These are phyloP conservation scores for Euleptes europaea DNA, from an alignment of 2,113 vertebrate species.

Conservation along the genomic window DNA sequence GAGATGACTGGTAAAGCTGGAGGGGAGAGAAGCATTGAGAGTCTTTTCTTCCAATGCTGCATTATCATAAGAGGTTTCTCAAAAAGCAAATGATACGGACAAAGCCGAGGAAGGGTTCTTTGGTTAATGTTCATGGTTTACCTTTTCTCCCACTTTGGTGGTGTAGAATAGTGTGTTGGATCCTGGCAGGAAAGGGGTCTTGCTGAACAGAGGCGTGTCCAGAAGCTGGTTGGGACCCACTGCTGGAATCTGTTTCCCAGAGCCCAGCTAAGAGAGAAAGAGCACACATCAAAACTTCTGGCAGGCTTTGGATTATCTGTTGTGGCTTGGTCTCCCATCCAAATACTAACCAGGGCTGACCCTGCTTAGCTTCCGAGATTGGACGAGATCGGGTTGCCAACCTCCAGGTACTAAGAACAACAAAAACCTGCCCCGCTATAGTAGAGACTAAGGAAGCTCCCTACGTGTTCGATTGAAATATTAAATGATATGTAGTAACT, in stretches of 20 bases:
- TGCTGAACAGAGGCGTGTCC: slow-evolving; percentile 25
- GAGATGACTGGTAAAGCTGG: slow-evolving; percentile 69
- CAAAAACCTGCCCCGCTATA: too few relatives aligned
- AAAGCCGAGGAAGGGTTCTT: background rate
- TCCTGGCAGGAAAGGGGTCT: slow-evolving; percentile 17
- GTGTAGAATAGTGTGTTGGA: slow-evolving; percentile 21
- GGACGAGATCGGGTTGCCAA: too few relatives aligned
- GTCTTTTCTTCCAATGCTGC: background rate
- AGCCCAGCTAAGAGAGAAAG: background rate
- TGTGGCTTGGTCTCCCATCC: too few relatives aligned
- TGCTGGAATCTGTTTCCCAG: background rate
- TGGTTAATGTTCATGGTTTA: background rate
- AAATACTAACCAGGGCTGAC: too few relatives aligned
- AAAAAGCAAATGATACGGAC: background rate
- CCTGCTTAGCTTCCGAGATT: too few relatives aligned
- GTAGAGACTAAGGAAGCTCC: too few relatives aligned
- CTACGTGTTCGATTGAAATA: too few relatives aligned
- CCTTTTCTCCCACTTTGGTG: slow-evolving; percentile 16
- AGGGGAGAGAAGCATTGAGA: background rate
- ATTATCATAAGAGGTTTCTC: background rate
- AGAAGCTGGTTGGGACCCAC: slow-evolving; percentile 25
- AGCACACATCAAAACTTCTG: background rate
- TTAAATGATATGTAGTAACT: too few relatives aligned
- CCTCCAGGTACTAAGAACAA: too few relatives aligned
- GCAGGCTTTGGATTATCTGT: background rate